A percentile compares a stretch with the other conserved stretches of the same genome.
Evolutionary conservation across 2,797 vertebrate genomes (phyloP).

Genomic region (Gallinago nigripennis): DNA sequence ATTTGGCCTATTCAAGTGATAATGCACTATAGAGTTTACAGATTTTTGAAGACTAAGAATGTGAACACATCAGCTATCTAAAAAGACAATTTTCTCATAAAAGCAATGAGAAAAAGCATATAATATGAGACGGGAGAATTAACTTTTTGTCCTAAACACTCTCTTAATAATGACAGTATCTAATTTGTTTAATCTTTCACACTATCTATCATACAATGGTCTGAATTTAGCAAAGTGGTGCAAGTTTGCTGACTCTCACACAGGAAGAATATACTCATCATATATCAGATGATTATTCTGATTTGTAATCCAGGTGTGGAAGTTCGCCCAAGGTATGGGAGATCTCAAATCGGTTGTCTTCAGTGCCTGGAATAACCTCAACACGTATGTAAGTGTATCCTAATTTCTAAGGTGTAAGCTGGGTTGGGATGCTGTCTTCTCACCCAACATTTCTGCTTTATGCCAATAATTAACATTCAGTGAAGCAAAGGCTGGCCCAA

Average conservation of each 20-base stretch:
- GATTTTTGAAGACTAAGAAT: constrained; percentile 63
- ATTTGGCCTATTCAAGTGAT: constrained; percentile 74
- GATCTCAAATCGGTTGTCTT: background rate
- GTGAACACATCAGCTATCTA: constrained; percentile 35
- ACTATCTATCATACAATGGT: background rate
- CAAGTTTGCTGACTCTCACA: background rate
- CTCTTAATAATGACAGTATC: background rate
- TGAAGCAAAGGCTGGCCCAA: background rate
- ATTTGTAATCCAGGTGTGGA: background rate
- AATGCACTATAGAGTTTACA: constrained; percentile 66
- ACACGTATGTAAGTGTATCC: background rate
- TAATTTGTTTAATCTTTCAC: constrained; percentile 35
- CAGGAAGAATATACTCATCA: background rate
- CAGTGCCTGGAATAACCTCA: background rate
- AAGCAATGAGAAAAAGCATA: constrained; percentile 49
- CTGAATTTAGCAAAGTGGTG: background rate
- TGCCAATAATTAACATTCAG: background rate
- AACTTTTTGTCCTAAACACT: constrained; percentile 52
- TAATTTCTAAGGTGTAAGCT: background rate
- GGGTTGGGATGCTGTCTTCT: background rate
- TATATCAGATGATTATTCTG: background rate
- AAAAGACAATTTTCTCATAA: constrained; percentile 62
- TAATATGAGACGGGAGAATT: constrained; percentile 29
- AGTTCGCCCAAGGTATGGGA: background rate
- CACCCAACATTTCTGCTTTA: background rate